Evolutionary conservation across 2,113 vertebrate species (phyloP).

Genomic region (Ceyx margarethae): DNA sequence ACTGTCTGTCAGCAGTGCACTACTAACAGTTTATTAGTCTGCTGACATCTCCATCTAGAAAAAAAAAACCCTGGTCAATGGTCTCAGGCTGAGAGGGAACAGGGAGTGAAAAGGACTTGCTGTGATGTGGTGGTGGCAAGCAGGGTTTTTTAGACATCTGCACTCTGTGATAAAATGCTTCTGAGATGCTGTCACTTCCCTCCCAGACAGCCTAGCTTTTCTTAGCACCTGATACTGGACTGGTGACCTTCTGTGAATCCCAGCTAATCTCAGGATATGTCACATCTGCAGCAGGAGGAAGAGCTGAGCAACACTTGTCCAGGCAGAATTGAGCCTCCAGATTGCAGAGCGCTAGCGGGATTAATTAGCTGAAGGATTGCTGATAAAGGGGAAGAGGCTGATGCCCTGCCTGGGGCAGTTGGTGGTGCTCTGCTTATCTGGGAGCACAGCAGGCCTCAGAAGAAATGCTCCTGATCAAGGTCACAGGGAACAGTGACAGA

Average conservation of each 20-base stretch:
- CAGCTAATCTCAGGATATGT: conserved; percentile 63
- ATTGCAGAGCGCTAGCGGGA: conserved; percentile 54
- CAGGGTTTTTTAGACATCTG: conserved; percentile 67
- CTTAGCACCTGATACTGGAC: conserved; percentile 53
- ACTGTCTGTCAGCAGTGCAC: conserved; percentile 57
- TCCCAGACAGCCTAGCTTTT: conserved; percentile 61
- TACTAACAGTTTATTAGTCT: conserved; percentile 58
- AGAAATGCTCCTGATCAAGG: conserved; percentile 65
- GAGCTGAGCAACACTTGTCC: conserved; percentile 64
- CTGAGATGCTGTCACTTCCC: conserved; percentile 70
- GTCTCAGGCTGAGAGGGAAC: conserved; percentile 46
- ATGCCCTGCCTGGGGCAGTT: conserved; percentile 29
- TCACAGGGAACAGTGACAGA: conserved; percentile 45
- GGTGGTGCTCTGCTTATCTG: conserved; percentile 47
- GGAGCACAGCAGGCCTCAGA: conserved; percentile 38
- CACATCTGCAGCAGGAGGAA: conserved; percentile 65
- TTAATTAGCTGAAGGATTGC: conserved; percentile 58
- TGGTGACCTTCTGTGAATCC: conserved; percentile 37
- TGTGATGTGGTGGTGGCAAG: conserved; percentile 52
- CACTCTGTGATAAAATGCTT: conserved; percentile 73
- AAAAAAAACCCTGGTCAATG: conserved; percentile 39
- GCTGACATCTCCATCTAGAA: conserved; percentile 66
- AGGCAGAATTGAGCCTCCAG: conserved; percentile 58
- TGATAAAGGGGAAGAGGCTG: conserved; percentile 51
- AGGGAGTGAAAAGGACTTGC: conserved; percentile 52